A percentile compares a stretch with the other conserved stretches of the same genome.
phyloP scores from a whole-genome alignment of 92 coral and sea anemone species.

The Parazoanthus atlanticus region DNA sequence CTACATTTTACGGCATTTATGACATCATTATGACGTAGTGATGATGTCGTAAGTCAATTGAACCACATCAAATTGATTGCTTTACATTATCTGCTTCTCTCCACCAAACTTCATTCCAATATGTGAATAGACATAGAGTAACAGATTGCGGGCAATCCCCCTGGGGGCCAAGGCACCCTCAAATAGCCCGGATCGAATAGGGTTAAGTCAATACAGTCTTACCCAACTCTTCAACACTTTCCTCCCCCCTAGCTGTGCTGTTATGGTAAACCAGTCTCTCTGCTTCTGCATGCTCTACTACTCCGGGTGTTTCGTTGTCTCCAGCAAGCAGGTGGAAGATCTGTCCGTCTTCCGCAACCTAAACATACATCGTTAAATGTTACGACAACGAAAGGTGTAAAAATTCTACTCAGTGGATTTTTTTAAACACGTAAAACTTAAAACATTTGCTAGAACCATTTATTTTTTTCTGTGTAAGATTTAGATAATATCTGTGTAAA shows the following conservation, averaged over 20 bases:
- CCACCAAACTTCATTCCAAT: no score
- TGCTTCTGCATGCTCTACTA: not conserved
- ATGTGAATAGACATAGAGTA: no score
- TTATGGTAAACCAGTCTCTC: constrained; percentile 3
- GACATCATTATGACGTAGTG: no score
- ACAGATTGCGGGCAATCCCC: not conserved
- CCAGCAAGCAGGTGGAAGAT: constrained; percentile 12
- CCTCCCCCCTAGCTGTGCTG: no score
- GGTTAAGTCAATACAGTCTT: not conserved
- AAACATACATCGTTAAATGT: not conserved
- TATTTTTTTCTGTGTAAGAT: no score
- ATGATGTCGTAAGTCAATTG: no score
- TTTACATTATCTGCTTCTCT: not conserved
- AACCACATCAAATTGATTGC: not conserved
- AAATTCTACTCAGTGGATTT: no score
- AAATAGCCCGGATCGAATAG: not conserved
- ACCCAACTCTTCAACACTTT: not conserved
- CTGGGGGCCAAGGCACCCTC: no score
- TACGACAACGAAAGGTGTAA: not conserved
- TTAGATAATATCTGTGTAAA: not conserved
- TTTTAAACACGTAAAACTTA: no score
- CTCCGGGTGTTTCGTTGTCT: not conserved
- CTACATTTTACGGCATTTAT: no score
- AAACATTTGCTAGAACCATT: no score
- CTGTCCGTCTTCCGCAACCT: not conserved